These are phyloP conservation scores for Dione vanillae DNA, from an alignment of 2,888 invertebrate genomes.

Conservation along the genomic window DNA sequence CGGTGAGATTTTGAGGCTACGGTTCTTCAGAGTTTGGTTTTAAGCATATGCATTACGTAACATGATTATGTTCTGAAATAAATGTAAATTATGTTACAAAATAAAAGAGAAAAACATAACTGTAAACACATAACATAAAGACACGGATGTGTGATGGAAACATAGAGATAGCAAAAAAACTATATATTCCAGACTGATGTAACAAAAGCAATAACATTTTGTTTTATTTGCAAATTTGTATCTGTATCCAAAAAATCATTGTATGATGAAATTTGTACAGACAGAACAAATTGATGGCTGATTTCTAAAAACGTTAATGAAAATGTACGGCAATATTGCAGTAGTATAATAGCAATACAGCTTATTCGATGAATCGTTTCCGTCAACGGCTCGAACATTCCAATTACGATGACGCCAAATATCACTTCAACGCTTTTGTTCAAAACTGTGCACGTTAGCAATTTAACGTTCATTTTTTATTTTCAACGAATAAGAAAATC, in stretches of 20 bases:
- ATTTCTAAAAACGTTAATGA: constrained; percentile 35
- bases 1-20: not conserved
- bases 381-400: constrained; percentile 50
- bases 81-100: too few relatives aligned
- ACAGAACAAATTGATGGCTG: constrained; percentile 10
- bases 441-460: constrained; percentile 62
- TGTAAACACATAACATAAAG: too few relatives aligned
- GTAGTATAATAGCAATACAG: constrained; percentile 32
- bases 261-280: constrained; percentile 7
- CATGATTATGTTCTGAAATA: too few relatives aligned
- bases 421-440: constrained; percentile 52
- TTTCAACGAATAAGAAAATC: constrained; percentile 74
- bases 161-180: not conserved
- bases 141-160: too few relatives aligned
- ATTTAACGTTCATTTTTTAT: constrained; percentile 74
- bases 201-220: constrained; percentile 1
- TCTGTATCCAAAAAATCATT: constrained; percentile 6
- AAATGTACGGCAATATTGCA: constrained; percentile 34
- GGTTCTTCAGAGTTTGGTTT: too few relatives aligned
- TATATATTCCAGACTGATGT: not conserved
- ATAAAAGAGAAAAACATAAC: too few relatives aligned
- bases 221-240: not conserved
- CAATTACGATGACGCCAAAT: constrained; percentile 50
- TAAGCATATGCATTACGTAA: too few relatives aligned
- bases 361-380: constrained; percentile 46